These are phyloP conservation scores for Grantiella picta DNA, from an alignment of 2,113 vertebrate genomes.

Conservation along the genomic window DNA sequence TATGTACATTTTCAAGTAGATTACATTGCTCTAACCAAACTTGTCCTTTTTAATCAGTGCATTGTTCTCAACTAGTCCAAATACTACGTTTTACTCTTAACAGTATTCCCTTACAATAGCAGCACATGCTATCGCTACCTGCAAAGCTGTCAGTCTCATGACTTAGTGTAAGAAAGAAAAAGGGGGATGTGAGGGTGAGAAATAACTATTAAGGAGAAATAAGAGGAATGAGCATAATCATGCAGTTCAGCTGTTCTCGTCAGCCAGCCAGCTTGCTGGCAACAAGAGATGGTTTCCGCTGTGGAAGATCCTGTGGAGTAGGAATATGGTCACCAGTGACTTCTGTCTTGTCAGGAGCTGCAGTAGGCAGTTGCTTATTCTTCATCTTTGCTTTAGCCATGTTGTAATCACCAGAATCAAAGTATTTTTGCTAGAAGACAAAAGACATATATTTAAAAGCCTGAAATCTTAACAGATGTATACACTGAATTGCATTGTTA, in stretches of 20 bases:
- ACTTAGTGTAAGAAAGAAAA: conserved; percentile 74
- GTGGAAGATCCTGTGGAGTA: conserved; percentile 97
- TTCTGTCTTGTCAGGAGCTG: conserved; percentile 93
- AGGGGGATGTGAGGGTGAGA: conserved; percentile 56
- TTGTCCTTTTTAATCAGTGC: conserved; percentile 76
- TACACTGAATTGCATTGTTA: neutral
- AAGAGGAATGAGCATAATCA: conserved; percentile 82
- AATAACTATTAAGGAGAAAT: conserved; percentile 73
- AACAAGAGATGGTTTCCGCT: conserved; percentile 97
- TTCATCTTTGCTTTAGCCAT: conserved; percentile 99
- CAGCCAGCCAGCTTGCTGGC: conserved; percentile 97
- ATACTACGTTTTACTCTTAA: conserved; percentile 67
- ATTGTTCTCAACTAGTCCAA: conserved; percentile 74
- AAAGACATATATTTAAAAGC: neutral
- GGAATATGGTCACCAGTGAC: conserved; percentile 99
- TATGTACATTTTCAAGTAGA: conserved; percentile 85
- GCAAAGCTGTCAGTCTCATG: conserved; percentile 77
- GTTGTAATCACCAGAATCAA: conserved; percentile 99
- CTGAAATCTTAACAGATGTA: neutral
- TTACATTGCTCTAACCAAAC: conserved; percentile 76
- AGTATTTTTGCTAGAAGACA: conserved; percentile 93
- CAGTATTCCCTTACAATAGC: conserved; percentile 73
- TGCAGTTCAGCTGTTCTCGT: conserved; percentile 76
- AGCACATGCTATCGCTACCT: conserved; percentile 78
- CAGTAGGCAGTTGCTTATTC: conserved; percentile 93